Base-by-base conservation (phyloP, 1,140 invertebrate species). In the Augochlora pura region DNA sequence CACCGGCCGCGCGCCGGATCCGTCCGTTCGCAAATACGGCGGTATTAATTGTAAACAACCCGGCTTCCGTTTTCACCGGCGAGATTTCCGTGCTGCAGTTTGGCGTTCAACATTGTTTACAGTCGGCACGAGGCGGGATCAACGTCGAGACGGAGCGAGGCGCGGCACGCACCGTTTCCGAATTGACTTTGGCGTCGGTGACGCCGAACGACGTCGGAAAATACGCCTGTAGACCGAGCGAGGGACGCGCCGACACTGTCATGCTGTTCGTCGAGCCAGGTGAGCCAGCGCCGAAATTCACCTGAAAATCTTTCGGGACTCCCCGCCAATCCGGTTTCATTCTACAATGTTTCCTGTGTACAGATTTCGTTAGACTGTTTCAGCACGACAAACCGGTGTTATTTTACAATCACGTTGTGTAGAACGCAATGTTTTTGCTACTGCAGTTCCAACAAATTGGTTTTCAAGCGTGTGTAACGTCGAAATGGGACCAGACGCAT, bases 151-250 rank as follows among this genome's bases (percentile, higher is more conserved):
- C 94, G 7, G 93, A 93, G 77, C 91, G 87, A 70, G 91, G 90
- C n/a, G 91, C 91, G 6, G 89, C 90, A 14, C 91, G 92, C 59
- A 92, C 93, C 7, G 87, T 92, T 70, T 93, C 92, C 59, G 91
- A 92, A 81, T 90, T 93, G 64, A 94, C 94, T 65, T 87, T 94
- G 70, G 92, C 92, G 42, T 88, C 89, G n/a, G 89, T 94, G 38
- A 91, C 91, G 25, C 72, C 80, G 23, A 82, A 87, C 60, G 94
- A 94, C 80, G 90, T 92, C 0, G 94, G 94, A 7, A 94, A 94
- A 86, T 95, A 94, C 86, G 94, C 94, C 27, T 95, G 94, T 86
- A 88, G 91, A 82, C 94, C 94, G 2, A 89, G 92, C 23, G 92
- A 94, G 76, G 92, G 93, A 52, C 91, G 91, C 46, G 88, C 93